Base-by-base conservation (phyloP, 2,888 invertebrate genomes). In the Auanema sp. region DNA sequence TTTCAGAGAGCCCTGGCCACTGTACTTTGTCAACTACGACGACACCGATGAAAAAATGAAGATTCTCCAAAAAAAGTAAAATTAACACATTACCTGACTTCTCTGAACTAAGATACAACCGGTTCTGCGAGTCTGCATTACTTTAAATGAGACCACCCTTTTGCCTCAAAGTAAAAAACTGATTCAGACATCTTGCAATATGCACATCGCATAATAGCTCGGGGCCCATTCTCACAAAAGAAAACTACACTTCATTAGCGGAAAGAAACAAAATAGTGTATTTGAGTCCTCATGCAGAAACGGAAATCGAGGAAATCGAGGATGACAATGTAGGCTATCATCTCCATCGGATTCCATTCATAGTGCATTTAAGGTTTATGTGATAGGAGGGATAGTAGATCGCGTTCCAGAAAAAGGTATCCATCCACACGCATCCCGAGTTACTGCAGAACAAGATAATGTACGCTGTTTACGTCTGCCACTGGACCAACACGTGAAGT, bases 331-430 rank as follows among this genome's bases (percentile, higher is more conserved):
- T 64, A 11, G 18, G 53, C 3, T 33, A 33, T 33, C 4, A 33
- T 33, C 33, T 33, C 33, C 33, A 33, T 5, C 8, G 3, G 8
- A 3, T 5, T 33, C 33, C 4, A 33, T 33, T 33, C 8, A 33
- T 33, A 33, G 8, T 3, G 8, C 33, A 33, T 52, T 64, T 12
- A 55, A 70, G 42, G 63, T 74, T 14, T 80, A 77, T 58, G 71
- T 82, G 8, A 72, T 82, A 33, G 82, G 82, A 24, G 82, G 81
- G 42, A 83, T 82, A 55, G 82, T 82, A 24, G 82, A 82, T 64
- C 68, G 80, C 16, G 77, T 79, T 4, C 41, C 50, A 0, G 82
- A 82, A 59, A 68, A 63, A 24, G 64, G 69, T 18, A 79, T 82
- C 18, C 72, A 69, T 0, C 58, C 52, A 25, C 53, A 70, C 11